Percentiles rank a stretch among this genome's conserved stretches.
phyloP scores from a whole-genome alignment of 30 jellyfish, hydroid and myxozoan species.

The Hydractinia symbiolongicarpus region DNA sequence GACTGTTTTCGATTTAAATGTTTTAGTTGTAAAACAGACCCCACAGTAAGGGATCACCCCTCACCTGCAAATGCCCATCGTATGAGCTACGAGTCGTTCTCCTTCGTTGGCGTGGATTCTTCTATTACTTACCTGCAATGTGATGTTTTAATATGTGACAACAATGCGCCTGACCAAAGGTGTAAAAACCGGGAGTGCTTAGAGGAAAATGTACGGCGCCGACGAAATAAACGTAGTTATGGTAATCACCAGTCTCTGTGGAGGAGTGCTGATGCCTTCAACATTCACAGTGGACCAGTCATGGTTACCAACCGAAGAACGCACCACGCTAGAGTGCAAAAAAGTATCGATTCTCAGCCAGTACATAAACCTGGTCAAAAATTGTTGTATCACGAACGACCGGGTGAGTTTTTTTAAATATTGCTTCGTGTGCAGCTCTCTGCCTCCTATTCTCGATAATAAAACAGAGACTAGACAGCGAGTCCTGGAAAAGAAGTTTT shows the following conservation, averaged over 20 bases:
- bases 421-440: too few species aligned
- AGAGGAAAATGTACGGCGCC: slow-evolving; percentile 40
- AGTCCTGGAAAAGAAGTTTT: too few species aligned
- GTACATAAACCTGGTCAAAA: too few species aligned
- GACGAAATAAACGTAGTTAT: neutral
- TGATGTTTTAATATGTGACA: slow-evolving; percentile 71
- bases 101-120: slow-evolving; percentile 73
- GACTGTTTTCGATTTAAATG: too few species aligned
- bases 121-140: slow-evolving; percentile 78
- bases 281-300: neutral
- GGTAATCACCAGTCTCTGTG: neutral
- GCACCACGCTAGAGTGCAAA: slow-evolving; percentile 12
- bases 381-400: too few species aligned
- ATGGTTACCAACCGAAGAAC: neutral
- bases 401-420: too few species aligned
- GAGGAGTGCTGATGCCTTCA: neutral
- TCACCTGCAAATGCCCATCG: slow-evolving; percentile 55
- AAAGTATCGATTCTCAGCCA: neutral
- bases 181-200: slow-evolving; percentile 50
- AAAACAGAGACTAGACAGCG: too few species aligned
- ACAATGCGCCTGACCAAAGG: slow-evolving; percentile 41
- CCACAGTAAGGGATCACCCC: slow-evolving; percentile 41
- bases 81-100: slow-evolving; percentile 77
- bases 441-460: too few species aligned
- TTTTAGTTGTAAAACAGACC: slow-evolving; percentile 59